Conservation (phyloP, 2,888 invertebrate genomes). For the Atethmia centrago region DNA sequence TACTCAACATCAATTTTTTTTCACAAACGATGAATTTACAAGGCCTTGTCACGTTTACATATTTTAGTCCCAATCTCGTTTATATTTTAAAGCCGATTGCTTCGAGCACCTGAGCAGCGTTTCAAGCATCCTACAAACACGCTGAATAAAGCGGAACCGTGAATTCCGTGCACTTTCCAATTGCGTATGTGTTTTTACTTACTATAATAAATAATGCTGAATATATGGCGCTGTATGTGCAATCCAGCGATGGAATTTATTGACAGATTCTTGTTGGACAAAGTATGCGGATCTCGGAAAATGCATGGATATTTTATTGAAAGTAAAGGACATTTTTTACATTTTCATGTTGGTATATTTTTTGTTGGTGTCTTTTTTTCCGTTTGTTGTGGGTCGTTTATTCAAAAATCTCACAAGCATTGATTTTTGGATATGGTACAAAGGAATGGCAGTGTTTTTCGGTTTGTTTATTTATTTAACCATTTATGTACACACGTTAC, state of each 20-base stretch:
- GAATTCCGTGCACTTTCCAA: slow-evolving; percentile 30
- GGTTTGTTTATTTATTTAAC: no score
- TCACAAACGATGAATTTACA: not conserved
- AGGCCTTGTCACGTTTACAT: slow-evolving; percentile 28
- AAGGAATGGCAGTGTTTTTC: no score
- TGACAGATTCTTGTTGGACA: slow-evolving; percentile 2
- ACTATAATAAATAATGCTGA: slow-evolving; percentile 44
- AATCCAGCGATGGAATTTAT: slow-evolving; percentile 11
- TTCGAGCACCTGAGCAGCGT: slow-evolving; percentile 47
- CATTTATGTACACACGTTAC: no score
- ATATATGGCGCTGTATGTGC: not conserved
- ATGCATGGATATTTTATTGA: slow-evolving; percentile 11
- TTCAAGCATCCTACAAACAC: slow-evolving; percentile 32
- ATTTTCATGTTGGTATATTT: not conserved
- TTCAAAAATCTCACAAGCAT: not conserved
- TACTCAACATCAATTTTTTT: not conserved
- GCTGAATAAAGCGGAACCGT: slow-evolving; percentile 64
- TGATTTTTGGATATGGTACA: no score
- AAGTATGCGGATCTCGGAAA: slow-evolving; percentile 3
- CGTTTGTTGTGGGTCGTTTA: not conserved
- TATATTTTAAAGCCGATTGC: slow-evolving; percentile 54
- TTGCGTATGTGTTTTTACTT: slow-evolving; percentile 29
- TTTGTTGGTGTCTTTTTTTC: not conserved
- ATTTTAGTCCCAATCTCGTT: no score
- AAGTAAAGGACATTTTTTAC: not conserved